These are phyloP conservation scores for Lasioglossum malachurum DNA, from an alignment of 2,888 invertebrate genomes.

Conservation along the genomic window DNA sequence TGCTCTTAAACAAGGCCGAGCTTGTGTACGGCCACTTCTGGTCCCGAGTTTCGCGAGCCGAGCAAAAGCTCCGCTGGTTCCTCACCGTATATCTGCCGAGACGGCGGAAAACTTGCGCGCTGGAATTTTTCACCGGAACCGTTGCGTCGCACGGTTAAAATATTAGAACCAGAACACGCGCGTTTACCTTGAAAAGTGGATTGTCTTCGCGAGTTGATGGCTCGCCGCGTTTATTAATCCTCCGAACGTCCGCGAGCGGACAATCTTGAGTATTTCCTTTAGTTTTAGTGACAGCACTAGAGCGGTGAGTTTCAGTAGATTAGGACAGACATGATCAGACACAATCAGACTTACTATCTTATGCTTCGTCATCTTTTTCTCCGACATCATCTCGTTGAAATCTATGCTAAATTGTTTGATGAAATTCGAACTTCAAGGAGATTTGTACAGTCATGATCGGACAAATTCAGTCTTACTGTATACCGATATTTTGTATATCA, in stretches of 20 bases:
- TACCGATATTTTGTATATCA: background rate
- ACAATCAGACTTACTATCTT: background rate
- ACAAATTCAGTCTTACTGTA: too few species aligned
- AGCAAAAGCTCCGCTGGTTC: background rate
- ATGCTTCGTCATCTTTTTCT: too few species aligned
- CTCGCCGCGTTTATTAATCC: background rate
- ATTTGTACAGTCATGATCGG: too few species aligned
- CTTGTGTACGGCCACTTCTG: slow-evolving; percentile 41
- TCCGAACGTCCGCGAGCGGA: background rate
- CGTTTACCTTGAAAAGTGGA: background rate
- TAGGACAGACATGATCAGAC: background rate
- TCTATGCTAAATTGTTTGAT: too few species aligned
- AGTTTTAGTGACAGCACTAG: background rate
- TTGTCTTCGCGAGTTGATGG: background rate
- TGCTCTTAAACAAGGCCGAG: slow-evolving; percentile 45
- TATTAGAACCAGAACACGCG: background rate
- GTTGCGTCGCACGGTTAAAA: background rate
- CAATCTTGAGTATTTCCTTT: background rate
- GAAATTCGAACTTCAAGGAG: too few species aligned
- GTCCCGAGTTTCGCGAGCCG: slow-evolving; percentile 28
- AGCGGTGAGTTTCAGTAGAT: background rate
- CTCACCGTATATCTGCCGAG: slow-evolving; percentile 59
- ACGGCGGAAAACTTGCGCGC: slow-evolving; percentile 62
- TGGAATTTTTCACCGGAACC: background rate
- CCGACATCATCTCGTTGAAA: too few species aligned